Evolutionary conservation across 2,888 invertebrate species (phyloP).

Genomic region (Barypeithes pellucidus): DNA sequence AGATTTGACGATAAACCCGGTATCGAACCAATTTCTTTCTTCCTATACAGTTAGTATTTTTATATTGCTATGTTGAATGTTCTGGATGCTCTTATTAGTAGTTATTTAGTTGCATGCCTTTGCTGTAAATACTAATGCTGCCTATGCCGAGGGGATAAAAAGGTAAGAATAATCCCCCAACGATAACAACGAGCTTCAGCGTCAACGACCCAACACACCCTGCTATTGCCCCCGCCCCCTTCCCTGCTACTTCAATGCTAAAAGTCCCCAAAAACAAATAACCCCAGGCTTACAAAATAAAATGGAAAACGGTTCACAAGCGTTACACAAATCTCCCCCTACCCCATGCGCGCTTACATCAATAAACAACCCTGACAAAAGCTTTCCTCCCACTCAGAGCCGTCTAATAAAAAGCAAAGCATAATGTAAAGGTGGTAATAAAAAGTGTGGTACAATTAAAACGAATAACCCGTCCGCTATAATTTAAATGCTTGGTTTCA

Average conservation of each 20-base stretch:
- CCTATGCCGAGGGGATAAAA: slow-evolving; percentile 58
- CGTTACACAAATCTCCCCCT: slow-evolving; percentile 55
- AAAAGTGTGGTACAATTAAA: slow-evolving; percentile 43
- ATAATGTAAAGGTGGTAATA: slow-evolving; percentile 45
- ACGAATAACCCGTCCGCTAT: slow-evolving; percentile 34
- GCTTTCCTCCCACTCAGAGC: slow-evolving; percentile 42
- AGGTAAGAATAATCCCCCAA: slow-evolving; percentile 69
- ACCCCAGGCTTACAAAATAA: slow-evolving; percentile 56
- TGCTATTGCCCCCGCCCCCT: slow-evolving; percentile 57
- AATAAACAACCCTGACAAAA: slow-evolving; percentile 40
- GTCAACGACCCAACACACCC: slow-evolving; percentile 59
- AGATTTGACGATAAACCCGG: too few species aligned
- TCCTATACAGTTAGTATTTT: not conserved
- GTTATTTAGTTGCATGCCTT: slow-evolving; percentile 35
- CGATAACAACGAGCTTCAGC: slow-evolving; percentile 68
- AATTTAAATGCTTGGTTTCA: slow-evolving; percentile 27
- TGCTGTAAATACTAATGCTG: slow-evolving; percentile 64
- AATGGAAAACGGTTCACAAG: slow-evolving; percentile 59
- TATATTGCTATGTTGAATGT: slow-evolving; percentile 18
- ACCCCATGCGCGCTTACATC: slow-evolving; percentile 41
- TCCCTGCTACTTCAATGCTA: slow-evolving; percentile 47
- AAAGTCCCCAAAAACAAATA: slow-evolving; percentile 54
- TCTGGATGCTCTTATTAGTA: slow-evolving; percentile 18
- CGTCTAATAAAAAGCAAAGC: slow-evolving; percentile 58
- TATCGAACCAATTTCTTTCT: not conserved